Evolutionary conservation across 2,113 vertebrate genomes (phyloP), one percentile per base, ranked within the genome.

Genomic region (Siniperca chuatsi): DNA sequence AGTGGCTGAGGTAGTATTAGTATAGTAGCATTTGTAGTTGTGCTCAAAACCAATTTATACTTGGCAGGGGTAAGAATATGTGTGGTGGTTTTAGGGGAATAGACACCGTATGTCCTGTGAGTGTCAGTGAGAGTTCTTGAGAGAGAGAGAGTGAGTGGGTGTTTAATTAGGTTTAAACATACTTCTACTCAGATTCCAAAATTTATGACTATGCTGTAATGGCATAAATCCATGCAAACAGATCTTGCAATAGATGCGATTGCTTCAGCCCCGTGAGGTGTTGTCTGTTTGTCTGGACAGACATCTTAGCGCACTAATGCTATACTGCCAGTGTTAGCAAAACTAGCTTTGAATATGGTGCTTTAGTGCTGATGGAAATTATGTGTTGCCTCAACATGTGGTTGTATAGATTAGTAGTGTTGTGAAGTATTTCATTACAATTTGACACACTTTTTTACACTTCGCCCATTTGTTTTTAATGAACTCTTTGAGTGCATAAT

Each of bases 81-180:
- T 65, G 21, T 57, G n/a, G 12, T 25, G 4, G 25, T 55, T 70
- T 52, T 42, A 11, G 48, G n/a, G 23, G 0, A 73, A 23, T 23
- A 64, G 3, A 66, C 21, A 18, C n/a, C 29, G 35, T 40, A 16
- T 60, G 58, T 75, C 69, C 29, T 55, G 37, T 16, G 52, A 18
- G 44, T 68, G 33, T 69, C 65, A 46, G 58, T 42, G 64, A 72
- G 46, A 55, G 16, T 55, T 58, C 25, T 70, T 75, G 40, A 87
- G 10, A 52, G 42, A 58, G 20, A 44, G 23, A 58, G 61, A 25
- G n/a, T 33, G 25, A 20, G 18, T 50, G 64, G 37, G 33, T 67
- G 35, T 67, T 12, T 4, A 50, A 69, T 83, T 76, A 29, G 13
- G 0, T 67, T 78, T 46, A 79, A 57, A 71, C 58, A 25, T 46